These are phyloP conservation scores for Melanchra persicariae DNA, from an alignment of 2,888 invertebrate genomes.

Conservation along the genomic window DNA sequence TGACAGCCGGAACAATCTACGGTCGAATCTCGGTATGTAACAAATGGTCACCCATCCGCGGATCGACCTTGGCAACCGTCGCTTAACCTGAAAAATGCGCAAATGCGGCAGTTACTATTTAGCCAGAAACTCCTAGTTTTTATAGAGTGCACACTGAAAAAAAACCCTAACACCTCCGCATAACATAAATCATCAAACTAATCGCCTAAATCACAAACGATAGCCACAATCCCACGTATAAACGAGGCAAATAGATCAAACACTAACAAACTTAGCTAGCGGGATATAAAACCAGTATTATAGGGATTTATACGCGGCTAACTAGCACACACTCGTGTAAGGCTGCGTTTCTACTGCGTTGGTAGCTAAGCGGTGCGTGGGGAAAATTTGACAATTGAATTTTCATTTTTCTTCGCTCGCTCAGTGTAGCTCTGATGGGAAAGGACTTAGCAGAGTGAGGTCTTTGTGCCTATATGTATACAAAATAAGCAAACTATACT, in stretches of 20 bases:
- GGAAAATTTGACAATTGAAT: background rate
- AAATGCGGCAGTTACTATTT: background rate
- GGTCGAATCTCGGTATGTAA: background rate
- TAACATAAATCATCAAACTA: slow-evolving; percentile 37
- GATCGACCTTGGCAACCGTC: background rate
- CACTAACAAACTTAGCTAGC: slow-evolving; percentile 55
- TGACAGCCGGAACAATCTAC: background rate
- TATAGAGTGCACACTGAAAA: background rate
- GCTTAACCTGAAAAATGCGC: background rate
- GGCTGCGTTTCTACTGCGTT: slow-evolving; percentile 12
- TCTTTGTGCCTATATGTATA: background rate
- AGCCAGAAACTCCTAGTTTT: background rate
- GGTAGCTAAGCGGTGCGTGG: slow-evolving; percentile 1
- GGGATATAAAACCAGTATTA: slow-evolving; percentile 70
- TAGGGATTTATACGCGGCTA: slow-evolving; percentile 75
- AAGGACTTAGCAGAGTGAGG: background rate
- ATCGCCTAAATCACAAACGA: slow-evolving; percentile 51
- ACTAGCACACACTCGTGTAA: slow-evolving; percentile 74
- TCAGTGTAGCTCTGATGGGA: background rate
- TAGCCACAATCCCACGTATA: slow-evolving; percentile 45
- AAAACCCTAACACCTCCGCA: slow-evolving; percentile 6
- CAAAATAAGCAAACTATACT: background rate
- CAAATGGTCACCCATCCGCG: no score
- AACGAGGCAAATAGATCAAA: slow-evolving; percentile 57
- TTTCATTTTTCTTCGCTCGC: background rate